A percentile compares a stretch with the other conserved stretches of the same genome.
These are phyloP conservation scores for Ericerus pela DNA, from an alignment of 1,140 invertebrate genomes.

Conservation along the genomic window DNA sequence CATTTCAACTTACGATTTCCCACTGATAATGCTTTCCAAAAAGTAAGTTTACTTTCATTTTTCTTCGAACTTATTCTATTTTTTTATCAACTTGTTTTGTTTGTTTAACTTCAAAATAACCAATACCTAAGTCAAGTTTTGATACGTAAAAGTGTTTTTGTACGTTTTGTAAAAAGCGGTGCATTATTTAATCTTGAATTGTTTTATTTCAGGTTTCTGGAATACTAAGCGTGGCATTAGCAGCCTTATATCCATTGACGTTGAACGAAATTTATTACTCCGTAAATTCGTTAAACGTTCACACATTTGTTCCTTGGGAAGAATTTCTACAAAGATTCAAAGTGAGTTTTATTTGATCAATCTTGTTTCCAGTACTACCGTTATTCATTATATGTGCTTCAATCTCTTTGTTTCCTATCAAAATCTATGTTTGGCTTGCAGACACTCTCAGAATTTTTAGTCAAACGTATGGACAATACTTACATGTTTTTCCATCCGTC, in stretches of 20 bases:
- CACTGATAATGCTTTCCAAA: slow-evolving; percentile 75
- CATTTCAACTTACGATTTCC: slow-evolving; percentile 89
- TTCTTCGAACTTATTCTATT: no score
- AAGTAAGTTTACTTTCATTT: slow-evolving; percentile 45
- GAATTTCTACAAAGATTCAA: slow-evolving; percentile 77
- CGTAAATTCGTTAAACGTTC: slow-evolving; percentile 65
- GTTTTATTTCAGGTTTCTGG: slow-evolving; percentile 31
- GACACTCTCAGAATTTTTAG: slow-evolving; percentile 65
- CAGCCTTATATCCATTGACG: slow-evolving; percentile 78
- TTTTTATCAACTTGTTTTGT: no score
- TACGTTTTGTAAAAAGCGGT: not conserved
- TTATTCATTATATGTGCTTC: not conserved
- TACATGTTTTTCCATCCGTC: slow-evolving; percentile 95
- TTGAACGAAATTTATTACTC: slow-evolving; percentile 85
- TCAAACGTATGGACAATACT: slow-evolving; percentile 76
- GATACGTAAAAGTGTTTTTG: not conserved
- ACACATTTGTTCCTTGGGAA: slow-evolving; percentile 68
- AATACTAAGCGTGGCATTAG: slow-evolving; percentile 75
- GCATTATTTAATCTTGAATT: not conserved
- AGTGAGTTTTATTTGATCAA: slow-evolving; percentile 25
- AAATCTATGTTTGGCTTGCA: slow-evolving; percentile 24
- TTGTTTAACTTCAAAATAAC: no score
- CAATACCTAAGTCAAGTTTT: no score
- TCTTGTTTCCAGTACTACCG: no score
- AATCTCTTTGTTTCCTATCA: not conserved